Evolutionary conservation across 1,140 invertebrate species (phyloP).

Genomic region (Ridgeia piscesae): DNA sequence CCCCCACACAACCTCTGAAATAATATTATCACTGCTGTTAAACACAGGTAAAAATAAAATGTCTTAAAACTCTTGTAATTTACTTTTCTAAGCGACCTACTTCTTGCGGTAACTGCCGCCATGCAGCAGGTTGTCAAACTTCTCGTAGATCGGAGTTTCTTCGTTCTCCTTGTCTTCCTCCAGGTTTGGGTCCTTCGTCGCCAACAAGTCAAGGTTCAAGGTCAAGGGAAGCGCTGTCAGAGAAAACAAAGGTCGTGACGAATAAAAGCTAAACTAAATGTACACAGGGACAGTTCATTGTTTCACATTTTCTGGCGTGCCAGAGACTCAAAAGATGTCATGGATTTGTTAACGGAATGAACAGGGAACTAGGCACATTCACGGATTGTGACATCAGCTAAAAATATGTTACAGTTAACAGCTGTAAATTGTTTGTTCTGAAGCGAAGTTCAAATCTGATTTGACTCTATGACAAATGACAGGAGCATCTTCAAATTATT

Average conservation of each 20-base stretch:
- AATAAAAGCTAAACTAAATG: neutral
- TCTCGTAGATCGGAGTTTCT: conserved; percentile 79
- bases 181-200: conserved; percentile 69
- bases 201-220: conserved; percentile 75
- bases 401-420: no score
- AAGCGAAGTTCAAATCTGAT: no score
- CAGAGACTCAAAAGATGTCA: neutral
- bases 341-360: neutral
- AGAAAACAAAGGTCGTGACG: neutral
- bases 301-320: neutral
- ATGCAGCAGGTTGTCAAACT: conserved; percentile 89
- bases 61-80: neutral
- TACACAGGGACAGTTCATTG: neutral
- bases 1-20: neutral
- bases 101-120: conserved; percentile 60
- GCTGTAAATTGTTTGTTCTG: no score
- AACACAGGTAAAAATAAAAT: neutral
- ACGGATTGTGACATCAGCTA: no score
- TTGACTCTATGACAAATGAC: neutral
- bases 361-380: neutral
- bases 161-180: conserved; percentile 68
- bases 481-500: neutral
- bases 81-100: conserved; percentile 29
- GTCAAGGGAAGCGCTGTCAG: conserved; percentile 76
- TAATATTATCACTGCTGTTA: neutral